Base-by-base conservation (phyloP, 2,113 vertebrate species). In the Isurus oxyrinchus region DNA sequence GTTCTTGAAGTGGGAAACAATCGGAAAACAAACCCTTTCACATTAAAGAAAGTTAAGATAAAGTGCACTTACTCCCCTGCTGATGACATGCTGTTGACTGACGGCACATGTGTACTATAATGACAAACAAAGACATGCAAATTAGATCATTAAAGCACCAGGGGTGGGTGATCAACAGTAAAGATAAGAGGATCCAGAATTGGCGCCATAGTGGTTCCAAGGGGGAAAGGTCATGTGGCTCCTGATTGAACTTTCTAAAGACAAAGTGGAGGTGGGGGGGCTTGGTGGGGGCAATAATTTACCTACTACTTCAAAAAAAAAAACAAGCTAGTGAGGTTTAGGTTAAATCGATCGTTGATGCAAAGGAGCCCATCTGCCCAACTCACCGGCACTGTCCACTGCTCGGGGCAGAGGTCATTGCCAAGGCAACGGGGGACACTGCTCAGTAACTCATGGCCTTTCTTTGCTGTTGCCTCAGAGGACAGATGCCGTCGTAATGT, bases 11-110 rank as follows among this genome's bases (percentile, higher is more conserved):
- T 1, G 44, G 44, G 44, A 49, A 49, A 16, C 8, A 27, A 25
- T 61, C 11, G 57, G 14, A 63, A 59, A 59, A n/a, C 16, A 49
- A 72, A 94, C 35, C 49, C 53, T 53, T 21, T 55, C 16, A 11
- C 10, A 53, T 31, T 44, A 87, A 81, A 72, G 23, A 96, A n/a
- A 96, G 23, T 55, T 14, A 96, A 94, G 97, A 23, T 11, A 57
- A 31, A 16, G 76, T 81, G 49, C 14, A 98, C 99, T 98, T 98
- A 99, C 99, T 98, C 98, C 97, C 98, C 98, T 81, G 98, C 98
- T 97, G 98, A 97, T 86, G 98, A 98, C 96, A 98, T 97, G 96
- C 57, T 98, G 97, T 96, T 98, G 97, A 98, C 97, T 97, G 99
- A 98, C 2, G 98, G 98, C 96, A 98, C 98, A 0, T 98, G 98